Evolutionary conservation across 2,113 vertebrate species (phyloP).

Genomic region (Gymnocephalus cernua): DNA sequence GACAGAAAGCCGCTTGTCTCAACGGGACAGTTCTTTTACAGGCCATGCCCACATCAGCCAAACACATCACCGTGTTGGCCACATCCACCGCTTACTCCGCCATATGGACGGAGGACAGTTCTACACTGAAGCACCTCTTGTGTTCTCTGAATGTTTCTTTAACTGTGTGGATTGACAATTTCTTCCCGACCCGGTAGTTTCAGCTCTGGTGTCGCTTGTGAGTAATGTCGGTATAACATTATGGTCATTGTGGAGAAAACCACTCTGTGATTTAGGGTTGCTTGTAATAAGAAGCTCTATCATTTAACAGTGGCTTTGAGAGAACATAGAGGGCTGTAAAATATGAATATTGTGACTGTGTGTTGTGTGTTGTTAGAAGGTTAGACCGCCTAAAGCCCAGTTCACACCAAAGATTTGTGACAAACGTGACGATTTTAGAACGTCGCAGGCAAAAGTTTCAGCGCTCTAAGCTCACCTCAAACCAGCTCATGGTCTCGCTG

Average conservation of each 20-base stretch:
- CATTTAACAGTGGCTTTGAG: conserved; percentile 45
- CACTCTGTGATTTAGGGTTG: conserved; percentile 60
- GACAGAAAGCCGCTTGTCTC: conserved; percentile 37
- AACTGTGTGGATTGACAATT: conserved; percentile 6
- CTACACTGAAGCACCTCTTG: neutral
- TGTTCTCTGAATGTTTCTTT: neutral
- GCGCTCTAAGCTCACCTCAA: too few species aligned
- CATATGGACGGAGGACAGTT: conserved; percentile 28
- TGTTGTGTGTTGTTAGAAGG: conserved; percentile 35
- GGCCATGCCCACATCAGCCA: conserved; percentile 44
- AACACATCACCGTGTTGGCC: conserved; percentile 57
- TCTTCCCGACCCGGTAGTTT: conserved; percentile 14
- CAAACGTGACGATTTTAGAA: too few species aligned
- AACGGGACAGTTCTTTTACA: conserved; percentile 45
- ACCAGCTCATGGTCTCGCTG: too few species aligned
- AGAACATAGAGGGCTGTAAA: conserved; percentile 36
- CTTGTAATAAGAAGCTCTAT: conserved; percentile 53
- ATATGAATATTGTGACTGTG: conserved; percentile 2
- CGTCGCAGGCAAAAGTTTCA: too few species aligned
- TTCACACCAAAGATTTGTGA: too few species aligned
- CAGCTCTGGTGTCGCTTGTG: conserved; percentile 45
- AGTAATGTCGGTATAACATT: conserved; percentile 53
- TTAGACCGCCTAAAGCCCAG: neutral
- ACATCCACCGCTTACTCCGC: conserved; percentile 39
- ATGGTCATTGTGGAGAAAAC: conserved; percentile 51